phyloP scores from a whole-genome alignment of 2,888 invertebrate species.

The Ormyrus pomaceus region DNA sequence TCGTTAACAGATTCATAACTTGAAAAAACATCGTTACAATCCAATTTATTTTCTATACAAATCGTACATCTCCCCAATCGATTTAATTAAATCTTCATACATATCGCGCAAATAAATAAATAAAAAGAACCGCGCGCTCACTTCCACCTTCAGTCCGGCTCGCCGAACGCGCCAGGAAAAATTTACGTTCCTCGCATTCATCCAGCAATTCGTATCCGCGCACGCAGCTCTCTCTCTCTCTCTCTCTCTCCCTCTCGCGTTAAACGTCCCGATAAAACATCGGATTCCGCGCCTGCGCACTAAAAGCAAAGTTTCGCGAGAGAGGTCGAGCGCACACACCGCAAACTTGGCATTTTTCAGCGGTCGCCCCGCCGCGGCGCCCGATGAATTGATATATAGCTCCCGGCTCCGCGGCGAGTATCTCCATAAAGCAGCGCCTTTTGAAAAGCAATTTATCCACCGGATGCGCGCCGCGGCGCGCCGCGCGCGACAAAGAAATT shows the following conservation, averaged over 20 bases:
- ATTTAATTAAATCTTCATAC: conserved; percentile 19
- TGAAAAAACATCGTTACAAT: no score
- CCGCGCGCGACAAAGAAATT: conserved; percentile 44
- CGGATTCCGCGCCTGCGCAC: neutral
- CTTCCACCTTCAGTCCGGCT: neutral
- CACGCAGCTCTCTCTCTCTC: neutral
- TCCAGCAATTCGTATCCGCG: neutral
- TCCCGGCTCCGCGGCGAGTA: neutral
- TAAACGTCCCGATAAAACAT: conserved; percentile 45
- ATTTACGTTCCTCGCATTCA: conserved; percentile 8
- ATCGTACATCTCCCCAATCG: neutral
- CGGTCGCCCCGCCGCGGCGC: neutral
- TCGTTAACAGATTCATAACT: no score
- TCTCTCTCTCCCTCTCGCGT: neutral
- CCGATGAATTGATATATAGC: conserved; percentile 37
- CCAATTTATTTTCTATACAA: no score
- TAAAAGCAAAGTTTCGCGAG: conserved; percentile 32
- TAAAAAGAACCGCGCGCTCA: neutral
- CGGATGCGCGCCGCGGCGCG: no score
- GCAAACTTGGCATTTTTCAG: conserved; percentile 34
- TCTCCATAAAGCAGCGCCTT: conserved; percentile 29
- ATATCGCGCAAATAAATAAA: neutral
- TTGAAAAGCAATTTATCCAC: conserved; percentile 48
- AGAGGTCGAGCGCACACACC: conserved; percentile 5
- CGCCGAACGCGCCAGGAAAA: neutral